phyloP scores from a whole-genome alignment of 2,797 vertebrate genomes.

The Mormyrus hasselquistii region DNA sequence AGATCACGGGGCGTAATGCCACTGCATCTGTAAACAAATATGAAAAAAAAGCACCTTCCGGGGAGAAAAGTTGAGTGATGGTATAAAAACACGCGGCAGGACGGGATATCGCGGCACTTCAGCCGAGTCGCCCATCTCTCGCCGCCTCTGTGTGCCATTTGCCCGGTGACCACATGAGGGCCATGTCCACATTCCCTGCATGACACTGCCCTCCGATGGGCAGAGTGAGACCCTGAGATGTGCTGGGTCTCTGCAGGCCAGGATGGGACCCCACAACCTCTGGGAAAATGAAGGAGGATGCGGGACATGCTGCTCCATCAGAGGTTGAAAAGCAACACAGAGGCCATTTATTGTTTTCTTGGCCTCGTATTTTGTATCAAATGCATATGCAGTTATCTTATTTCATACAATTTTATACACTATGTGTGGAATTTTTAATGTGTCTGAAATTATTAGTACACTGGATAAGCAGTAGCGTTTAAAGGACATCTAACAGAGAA shows the following conservation, averaged over 20 bases:
- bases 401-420: background rate
- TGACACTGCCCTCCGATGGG: constrained; percentile 64
- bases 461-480: background rate
- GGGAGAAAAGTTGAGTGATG: background rate
- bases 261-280: background rate
- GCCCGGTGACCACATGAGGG: background rate
- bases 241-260: background rate
- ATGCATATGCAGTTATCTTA: background rate
- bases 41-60: background rate
- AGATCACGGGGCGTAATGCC: background rate
- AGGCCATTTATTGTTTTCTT: background rate
- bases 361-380: background rate
- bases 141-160: too few relatives aligned
- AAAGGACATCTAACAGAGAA: background rate
- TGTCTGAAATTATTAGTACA: background rate
- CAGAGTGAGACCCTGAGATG: background rate
- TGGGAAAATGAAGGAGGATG: background rate
- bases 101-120: background rate
- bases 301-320: background rate
- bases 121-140: background rate
- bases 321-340: background rate
- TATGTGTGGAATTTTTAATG: background rate
- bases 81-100: background rate
- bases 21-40: background rate
- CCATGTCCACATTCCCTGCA: constrained; percentile 23